Percentiles rank a stretch among this genome's conserved stretches.
Evolutionary conservation across 2,113 vertebrate genomes (phyloP).

Genomic region (Cygnus atratus): DNA sequence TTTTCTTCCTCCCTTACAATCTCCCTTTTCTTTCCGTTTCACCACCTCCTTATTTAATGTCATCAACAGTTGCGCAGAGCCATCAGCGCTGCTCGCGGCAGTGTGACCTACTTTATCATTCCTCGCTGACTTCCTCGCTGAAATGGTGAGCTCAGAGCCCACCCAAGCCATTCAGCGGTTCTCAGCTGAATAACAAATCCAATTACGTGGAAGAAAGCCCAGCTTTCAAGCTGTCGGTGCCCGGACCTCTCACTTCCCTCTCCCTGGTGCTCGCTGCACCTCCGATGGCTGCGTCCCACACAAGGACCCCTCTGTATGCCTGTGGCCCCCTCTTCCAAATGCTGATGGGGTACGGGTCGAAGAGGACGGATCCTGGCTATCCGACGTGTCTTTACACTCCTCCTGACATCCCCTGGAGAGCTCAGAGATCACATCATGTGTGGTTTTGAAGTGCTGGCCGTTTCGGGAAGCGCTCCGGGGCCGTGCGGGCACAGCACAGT

Average conservation of each 20-base stretch:
- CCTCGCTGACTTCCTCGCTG: not conserved
- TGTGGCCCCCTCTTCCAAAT: not conserved
- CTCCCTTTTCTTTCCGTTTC: constrained; percentile 43
- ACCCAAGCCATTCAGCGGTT: not conserved
- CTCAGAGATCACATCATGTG: not conserved
- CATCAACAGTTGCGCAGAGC: not conserved
- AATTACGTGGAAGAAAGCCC: constrained; percentile 48
- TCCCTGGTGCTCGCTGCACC: not conserved
- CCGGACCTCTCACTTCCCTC: constrained; percentile 23
- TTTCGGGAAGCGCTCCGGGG: not conserved
- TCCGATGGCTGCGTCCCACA: fast-evolving
- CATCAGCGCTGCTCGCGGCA: not conserved
- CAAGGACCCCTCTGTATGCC: not conserved
- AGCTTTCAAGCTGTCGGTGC: constrained; percentile 28
- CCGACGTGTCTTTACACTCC: not conserved
- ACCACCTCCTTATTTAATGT: constrained; percentile 36
- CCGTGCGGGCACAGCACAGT: not conserved
- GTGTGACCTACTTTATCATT: not conserved
- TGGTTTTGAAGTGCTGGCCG: not conserved
- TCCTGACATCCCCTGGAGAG: not conserved
- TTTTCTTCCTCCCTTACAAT: not conserved
- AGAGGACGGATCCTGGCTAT: not conserved
- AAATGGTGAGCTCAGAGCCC: not conserved
- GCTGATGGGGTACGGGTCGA: not conserved
- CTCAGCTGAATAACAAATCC: constrained; percentile 45